Evolutionary conservation across 2,888 invertebrate species (phyloP), one percentile per base, ranked within the genome.

Genomic region (Drosophila antonietae): DNA sequence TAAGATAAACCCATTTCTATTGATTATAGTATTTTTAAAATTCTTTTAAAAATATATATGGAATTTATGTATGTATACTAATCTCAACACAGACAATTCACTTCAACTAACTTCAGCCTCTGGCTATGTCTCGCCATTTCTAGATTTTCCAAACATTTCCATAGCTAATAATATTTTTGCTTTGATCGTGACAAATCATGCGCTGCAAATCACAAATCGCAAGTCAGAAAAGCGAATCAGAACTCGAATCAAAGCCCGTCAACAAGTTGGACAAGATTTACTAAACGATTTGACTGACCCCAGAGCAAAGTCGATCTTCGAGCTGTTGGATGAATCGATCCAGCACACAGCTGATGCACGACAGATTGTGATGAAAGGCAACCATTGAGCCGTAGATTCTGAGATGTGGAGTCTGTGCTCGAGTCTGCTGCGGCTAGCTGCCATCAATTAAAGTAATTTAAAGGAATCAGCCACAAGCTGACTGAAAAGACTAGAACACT

Each of bases 371-470:
- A 80, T 88, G 87, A 83, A 83, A 86, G 83, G 75, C 83, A 88
- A 73, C 61, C 89, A 75, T 78, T 83, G 87, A 86, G 81, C 73
- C 56, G 58, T 41, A 56, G 65, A 75, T 28, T 67, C 47, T 31
- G 14, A 51, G 49, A 15, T 52, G 33, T 23, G 8, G 14, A 35
- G 20, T 37, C 52, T 35, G 52, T 9, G 33, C 14, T 14, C 20
- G 59, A 14, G 51, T 59, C 49, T 51, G n/a, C 44, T 43, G 33
- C 37, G 84, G 75, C 78, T 60, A 65, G 77, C 75, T 82, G 85
- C 85, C 89, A 85, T 80, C 85, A 89, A 89, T 85, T 89, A 89
- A 89, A 89, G 88, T 89, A 85, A 85, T 85, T 89, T 85, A 88
- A 89, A 89, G 85, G 85, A 89, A 81, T 87, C 88, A 65, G 77